phyloP scores from a whole-genome alignment of 2,113 vertebrate genomes.

The Hoplias malabaricus region DNA sequence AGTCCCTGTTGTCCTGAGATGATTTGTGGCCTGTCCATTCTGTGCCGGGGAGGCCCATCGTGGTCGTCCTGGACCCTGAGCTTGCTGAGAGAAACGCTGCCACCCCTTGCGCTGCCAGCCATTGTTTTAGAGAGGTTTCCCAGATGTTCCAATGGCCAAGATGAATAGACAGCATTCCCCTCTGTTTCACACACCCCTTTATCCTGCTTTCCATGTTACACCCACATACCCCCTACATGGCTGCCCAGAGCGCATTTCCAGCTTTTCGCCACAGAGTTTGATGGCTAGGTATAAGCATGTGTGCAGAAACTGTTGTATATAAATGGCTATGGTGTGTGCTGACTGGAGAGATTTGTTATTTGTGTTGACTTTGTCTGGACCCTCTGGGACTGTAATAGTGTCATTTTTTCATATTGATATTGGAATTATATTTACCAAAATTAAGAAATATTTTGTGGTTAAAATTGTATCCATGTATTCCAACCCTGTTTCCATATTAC shows the following conservation, averaged over 20 bases:
- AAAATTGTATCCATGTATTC: too few relatives aligned
- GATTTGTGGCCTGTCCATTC: conserved; percentile 91
- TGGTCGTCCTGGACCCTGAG: conserved; percentile 77
- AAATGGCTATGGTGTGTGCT: not conserved
- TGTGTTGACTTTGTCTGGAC: not conserved
- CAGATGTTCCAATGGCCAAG: conserved; percentile 76
- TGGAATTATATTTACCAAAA: too few relatives aligned
- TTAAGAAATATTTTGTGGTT: too few relatives aligned
- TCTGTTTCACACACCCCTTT: conserved; percentile 59
- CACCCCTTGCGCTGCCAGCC: conserved; percentile 61
- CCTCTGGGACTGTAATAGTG: conserved; percentile 50
- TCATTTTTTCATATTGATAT: too few relatives aligned
- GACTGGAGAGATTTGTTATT: not conserved
- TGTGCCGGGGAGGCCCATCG: conserved; percentile 79
- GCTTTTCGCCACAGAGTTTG: not conserved
- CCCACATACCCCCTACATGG: conserved; percentile 61
- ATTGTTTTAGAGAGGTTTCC: conserved; percentile 79
- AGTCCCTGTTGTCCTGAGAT: conserved; percentile 70
- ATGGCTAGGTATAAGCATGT: not conserved
- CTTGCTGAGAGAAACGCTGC: conserved; percentile 68
- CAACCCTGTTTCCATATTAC: too few relatives aligned
- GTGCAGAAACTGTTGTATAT: not conserved
- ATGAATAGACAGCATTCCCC: conserved; percentile 71
- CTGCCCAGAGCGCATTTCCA: conserved; percentile 18
- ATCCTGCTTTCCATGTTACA: conserved; percentile 51